phyloP scores from a whole-genome alignment of 2,797 vertebrate species.

The Anguilla marmorata region DNA sequence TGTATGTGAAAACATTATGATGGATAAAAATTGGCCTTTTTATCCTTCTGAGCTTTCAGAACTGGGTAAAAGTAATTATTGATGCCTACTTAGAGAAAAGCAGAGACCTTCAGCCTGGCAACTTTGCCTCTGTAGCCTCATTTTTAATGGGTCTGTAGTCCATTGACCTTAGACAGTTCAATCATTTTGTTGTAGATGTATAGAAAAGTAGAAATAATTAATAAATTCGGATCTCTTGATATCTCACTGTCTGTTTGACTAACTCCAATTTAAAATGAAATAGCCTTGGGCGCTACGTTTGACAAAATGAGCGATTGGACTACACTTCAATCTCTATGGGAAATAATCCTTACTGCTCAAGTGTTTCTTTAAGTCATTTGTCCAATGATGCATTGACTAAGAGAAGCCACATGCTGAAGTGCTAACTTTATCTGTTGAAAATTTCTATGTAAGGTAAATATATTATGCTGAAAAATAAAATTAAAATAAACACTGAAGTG shows the following conservation, averaged over 20 bases:
- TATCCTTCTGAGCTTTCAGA: background rate
- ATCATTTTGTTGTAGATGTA: background rate
- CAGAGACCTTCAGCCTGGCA: too few species aligned
- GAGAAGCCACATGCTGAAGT: background rate
- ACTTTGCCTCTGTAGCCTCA: background rate
- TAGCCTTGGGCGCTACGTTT: background rate
- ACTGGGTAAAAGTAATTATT: background rate
- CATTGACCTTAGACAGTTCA: background rate
- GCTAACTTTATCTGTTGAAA: background rate
- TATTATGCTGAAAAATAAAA: background rate
- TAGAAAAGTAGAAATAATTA: background rate
- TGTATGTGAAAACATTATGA: too few species aligned
- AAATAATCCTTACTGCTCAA: conserved; percentile 5
- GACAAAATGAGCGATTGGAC: background rate
- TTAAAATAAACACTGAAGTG: background rate
- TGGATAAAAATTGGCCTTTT: background rate
- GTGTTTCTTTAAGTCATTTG: background rate
- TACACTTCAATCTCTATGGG: background rate
- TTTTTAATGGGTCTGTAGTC: background rate
- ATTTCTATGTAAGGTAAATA: background rate
- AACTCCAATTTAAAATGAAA: background rate
- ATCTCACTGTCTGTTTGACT: background rate
- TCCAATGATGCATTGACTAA: background rate
- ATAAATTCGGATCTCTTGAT: background rate
- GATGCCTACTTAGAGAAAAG: too few species aligned